Conservation (phyloP, 2,113 vertebrate genomes). For the Amphiprion percula region DNA sequence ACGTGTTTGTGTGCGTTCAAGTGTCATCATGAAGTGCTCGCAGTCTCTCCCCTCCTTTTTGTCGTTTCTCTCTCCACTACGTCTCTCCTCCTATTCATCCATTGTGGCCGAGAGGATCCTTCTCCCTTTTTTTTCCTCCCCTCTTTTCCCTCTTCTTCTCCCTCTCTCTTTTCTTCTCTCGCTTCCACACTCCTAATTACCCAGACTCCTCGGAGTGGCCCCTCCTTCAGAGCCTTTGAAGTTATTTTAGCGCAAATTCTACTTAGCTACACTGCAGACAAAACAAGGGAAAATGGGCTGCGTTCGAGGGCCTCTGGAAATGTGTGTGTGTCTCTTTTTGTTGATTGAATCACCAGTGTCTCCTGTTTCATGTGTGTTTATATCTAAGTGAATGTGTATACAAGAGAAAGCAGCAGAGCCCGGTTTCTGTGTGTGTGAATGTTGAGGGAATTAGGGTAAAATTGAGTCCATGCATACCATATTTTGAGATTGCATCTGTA, state of each 20-base stretch:
- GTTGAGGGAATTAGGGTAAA: slow-evolving; percentile 31
- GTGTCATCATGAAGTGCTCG: slow-evolving; percentile 52
- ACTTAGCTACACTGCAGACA: slow-evolving; percentile 73
- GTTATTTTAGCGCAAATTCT: slow-evolving; percentile 78
- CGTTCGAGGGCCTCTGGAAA: slow-evolving; percentile 54
- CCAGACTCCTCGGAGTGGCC: slow-evolving; percentile 69
- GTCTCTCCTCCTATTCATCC: slow-evolving; percentile 63
- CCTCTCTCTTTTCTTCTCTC: slow-evolving; percentile 32
- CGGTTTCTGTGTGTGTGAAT: slow-evolving; percentile 23
- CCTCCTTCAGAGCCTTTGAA: slow-evolving; percentile 77
- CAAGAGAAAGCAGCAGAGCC: slow-evolving; percentile 40
- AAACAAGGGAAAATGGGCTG: slow-evolving; percentile 67
- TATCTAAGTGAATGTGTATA: slow-evolving; percentile 43
- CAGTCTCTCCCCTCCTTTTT: not conserved
- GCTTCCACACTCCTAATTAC: slow-evolving; percentile 75
- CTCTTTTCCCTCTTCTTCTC: slow-evolving; percentile 61
- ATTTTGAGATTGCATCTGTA: slow-evolving; percentile 60
- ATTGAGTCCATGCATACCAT: slow-evolving; percentile 38
- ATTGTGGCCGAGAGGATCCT: slow-evolving; percentile 69
- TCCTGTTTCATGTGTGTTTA: slow-evolving; percentile 71
- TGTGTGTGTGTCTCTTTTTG: slow-evolving; percentile 41
- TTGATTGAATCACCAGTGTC: slow-evolving; percentile 58
- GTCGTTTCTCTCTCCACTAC: slow-evolving; percentile 42
- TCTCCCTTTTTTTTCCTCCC: slow-evolving; percentile 51
- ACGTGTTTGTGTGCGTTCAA: slow-evolving; percentile 17